Percentiles rank a stretch among this genome's conserved stretches.
Evolutionary conservation across 1,140 invertebrate genomes (phyloP).

Genomic region (Papilio xuthus): DNA sequence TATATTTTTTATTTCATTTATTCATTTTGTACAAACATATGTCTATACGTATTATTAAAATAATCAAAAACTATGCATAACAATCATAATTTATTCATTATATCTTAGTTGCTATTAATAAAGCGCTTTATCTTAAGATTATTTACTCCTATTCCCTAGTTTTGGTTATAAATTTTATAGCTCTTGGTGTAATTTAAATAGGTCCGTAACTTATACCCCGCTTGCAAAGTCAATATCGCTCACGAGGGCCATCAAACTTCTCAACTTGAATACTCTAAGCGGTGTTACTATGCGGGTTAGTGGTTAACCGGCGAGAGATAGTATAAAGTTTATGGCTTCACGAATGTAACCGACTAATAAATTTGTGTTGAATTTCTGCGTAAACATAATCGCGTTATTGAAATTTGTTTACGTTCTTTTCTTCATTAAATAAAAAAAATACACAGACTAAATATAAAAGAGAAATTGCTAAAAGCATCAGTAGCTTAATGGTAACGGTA

Average conservation of each 20-base stretch:
- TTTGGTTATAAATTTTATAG: conserved; percentile 9
- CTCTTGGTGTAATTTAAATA: conserved; percentile 2
- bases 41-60: no score
- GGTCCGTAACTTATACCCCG: neutral
- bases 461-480: neutral
- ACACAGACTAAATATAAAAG: neutral
- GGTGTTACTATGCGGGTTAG: conserved; percentile 10
- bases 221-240: conserved; percentile 7
- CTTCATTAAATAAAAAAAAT: neutral
- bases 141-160: neutral
- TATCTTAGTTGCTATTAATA: no score
- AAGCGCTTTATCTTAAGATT: neutral
- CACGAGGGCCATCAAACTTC: conserved; percentile 14
- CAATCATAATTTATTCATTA: no score
- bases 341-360: neutral
- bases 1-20: no score
- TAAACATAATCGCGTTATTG: neutral
- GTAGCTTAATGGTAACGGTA: no score
- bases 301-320: neutral
- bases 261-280: neutral
- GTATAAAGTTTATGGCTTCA: neutral
- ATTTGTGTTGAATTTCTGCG: neutral
- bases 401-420: neutral
- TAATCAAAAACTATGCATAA: no score
- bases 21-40: no score